A percentile compares a stretch with the other conserved stretches of the same genome.
Conservation (phyloP, 2,797 vertebrate genomes). For the Megalops cyprinoides region DNA sequence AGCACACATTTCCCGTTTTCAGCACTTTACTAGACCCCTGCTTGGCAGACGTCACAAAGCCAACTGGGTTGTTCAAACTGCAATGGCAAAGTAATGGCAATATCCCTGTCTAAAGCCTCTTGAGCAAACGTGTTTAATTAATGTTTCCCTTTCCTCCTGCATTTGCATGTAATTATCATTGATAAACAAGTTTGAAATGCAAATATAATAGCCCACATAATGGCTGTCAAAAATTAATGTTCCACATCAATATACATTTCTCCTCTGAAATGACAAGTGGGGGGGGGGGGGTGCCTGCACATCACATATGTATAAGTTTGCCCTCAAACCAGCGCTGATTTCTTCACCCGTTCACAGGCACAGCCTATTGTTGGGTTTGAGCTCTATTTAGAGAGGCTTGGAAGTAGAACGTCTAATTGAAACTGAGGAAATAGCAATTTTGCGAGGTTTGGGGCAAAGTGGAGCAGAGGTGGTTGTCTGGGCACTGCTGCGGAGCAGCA, state of each 20-base stretch:
- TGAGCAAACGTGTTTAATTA: background rate
- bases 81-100: background rate
- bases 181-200: background rate
- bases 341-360: background rate
- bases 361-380: background rate
- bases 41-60: background rate
- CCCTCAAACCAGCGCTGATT: slow-evolving; percentile 26
- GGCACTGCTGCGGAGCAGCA: background rate
- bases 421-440: slow-evolving; percentile 34
- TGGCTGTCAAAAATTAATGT: background rate
- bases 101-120: background rate
- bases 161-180: background rate
- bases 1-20: background rate
- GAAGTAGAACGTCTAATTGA: slow-evolving; percentile 46
- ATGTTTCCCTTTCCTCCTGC: background rate
- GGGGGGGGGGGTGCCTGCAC: background rate
- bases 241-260: background rate
- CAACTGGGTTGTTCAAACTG: background rate
- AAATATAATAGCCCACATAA: background rate
- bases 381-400: slow-evolving; percentile 36
- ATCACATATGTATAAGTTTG: background rate
- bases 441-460: slow-evolving; percentile 28
- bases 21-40: background rate
- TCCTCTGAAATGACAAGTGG: background rate
- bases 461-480: background rate